Evolutionary conservation across 2,888 invertebrate species (phyloP).

Genomic region (Thymelicus acteon): DNA sequence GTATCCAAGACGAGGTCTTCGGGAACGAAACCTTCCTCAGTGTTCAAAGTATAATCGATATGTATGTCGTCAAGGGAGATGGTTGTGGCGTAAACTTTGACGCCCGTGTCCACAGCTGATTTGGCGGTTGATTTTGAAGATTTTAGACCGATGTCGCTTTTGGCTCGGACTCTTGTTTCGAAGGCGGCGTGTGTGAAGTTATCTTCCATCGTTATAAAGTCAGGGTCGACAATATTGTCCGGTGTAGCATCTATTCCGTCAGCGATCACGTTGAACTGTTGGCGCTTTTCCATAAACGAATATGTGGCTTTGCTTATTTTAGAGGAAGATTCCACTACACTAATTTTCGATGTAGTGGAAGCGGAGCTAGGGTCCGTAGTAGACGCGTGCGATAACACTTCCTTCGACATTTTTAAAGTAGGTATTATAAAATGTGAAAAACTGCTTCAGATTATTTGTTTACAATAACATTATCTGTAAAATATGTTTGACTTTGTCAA

Average conservation of each 20-base stretch:
- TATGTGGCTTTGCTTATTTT: conserved; percentile 50
- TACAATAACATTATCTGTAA: neutral
- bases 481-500: neutral
- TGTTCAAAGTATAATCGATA: conserved; percentile 78
- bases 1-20: conserved; percentile 58
- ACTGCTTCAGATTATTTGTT: neutral
- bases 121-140: conserved; percentile 52
- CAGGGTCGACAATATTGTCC: conserved; percentile 60
- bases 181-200: conserved; percentile 68
- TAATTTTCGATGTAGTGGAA: conserved; percentile 41
- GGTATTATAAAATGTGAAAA: neutral
- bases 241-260: conserved; percentile 66
- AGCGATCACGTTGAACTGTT: conserved; percentile 55
- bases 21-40: conserved; percentile 62
- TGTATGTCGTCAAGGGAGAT: conserved; percentile 80
- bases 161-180: conserved; percentile 56
- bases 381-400: conserved; percentile 17
- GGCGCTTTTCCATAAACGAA: conserved; percentile 64
- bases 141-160: conserved; percentile 58
- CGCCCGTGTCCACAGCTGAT: conserved; percentile 54
- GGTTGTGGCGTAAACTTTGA: conserved; percentile 76
- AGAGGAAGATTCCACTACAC: conserved; percentile 45
- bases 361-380: conserved; percentile 31
- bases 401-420: conserved; percentile 14
- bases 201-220: conserved; percentile 66